These are phyloP conservation scores for Anguilla obscura DNA, from an alignment of 2,797 vertebrate species.

Conservation along the genomic window DNA sequence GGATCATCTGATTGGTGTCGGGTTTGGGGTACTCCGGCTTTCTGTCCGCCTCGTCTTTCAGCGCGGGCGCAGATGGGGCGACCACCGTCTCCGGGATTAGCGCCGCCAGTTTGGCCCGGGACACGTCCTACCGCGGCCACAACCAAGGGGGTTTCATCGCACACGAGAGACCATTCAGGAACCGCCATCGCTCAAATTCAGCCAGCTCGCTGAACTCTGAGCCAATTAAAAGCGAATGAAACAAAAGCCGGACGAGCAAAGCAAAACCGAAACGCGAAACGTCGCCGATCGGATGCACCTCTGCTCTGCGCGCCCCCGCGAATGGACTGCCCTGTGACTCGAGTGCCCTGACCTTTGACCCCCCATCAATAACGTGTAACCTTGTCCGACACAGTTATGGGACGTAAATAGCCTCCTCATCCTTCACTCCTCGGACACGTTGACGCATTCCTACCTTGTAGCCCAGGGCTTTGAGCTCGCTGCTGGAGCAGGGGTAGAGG, in stretches of 20 bases:
- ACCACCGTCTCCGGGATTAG: slow-evolving; percentile 93
- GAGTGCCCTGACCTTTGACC: not conserved
- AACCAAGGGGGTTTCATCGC: slow-evolving; percentile 6
- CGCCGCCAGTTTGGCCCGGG: slow-evolving; percentile 90
- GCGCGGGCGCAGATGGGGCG: slow-evolving; percentile 83
- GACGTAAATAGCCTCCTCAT: not conserved
- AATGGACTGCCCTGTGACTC: not conserved
- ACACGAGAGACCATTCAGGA: not conserved
- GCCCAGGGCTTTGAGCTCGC: slow-evolving; percentile 97
- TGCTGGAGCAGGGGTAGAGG: slow-evolving; percentile 91
- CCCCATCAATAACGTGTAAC: not conserved
- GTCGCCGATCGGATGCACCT: not conserved
- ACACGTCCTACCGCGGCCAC: slow-evolving; percentile 83
- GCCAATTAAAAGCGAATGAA: not conserved
- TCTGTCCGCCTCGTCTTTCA: slow-evolving; percentile 93
- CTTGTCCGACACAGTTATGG: not conserved
- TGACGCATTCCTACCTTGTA: slow-evolving; percentile 82
- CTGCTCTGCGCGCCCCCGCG: not conserved
- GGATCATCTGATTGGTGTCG: slow-evolving; percentile 98
- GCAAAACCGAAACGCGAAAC: not conserved
- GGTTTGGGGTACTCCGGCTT: slow-evolving; percentile 98
- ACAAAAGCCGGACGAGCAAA: not conserved
- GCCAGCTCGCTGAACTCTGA: not conserved
- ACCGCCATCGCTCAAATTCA: not conserved
- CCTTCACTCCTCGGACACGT: not conserved